Evolutionary conservation across 2,888 invertebrate genomes (phyloP), one percentile per base, ranked within the genome.

Genomic region (Microctonus hyperodae): DNA sequence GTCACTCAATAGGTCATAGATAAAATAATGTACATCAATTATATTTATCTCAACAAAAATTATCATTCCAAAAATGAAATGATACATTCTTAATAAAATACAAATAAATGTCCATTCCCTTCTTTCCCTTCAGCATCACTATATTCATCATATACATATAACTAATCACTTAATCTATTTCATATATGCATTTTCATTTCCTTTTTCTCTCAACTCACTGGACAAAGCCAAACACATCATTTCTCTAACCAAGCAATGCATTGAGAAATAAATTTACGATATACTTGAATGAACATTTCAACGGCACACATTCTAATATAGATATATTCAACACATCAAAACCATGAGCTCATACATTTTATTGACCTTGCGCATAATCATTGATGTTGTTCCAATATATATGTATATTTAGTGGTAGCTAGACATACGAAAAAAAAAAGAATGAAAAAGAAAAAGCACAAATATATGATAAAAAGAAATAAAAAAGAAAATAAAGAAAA

Each of bases 351-450:
- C n/a, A n/a, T 44, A 37, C 11, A 60, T 69, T 72, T 72, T 72
- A 72, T 73, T 71, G 72, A 73, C 73, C 73, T 73, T 69, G 73
- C 63, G 68, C 64, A 69, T 73, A 73, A 73, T 73, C 68, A 59
- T 65, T 55, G 57, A 31, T 35, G 48, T 22, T 62, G 66, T 68
- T 70, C 67, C 67, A 68, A 61, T 64, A 58, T 61, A 60, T 61
- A 53, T 35, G 22, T 20, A 44, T 16, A 20, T 44, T 44, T 44
- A 16, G 16, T 44, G 40, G n/a, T 40, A 16, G 44, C 5, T 11
- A 53, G 25, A 37, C 25, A 62, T 40, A 62, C 62, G 51, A 57
- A 53, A 20, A 33, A 16, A 33, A 60, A 22, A 60, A 48, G 35
- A 22, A 61, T 40, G 50, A 35, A 28, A 20, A 58, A 57, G 48